These are phyloP conservation scores for Tichodroma muraria DNA, from an alignment of 2,113 vertebrate species.

Conservation along the genomic window DNA sequence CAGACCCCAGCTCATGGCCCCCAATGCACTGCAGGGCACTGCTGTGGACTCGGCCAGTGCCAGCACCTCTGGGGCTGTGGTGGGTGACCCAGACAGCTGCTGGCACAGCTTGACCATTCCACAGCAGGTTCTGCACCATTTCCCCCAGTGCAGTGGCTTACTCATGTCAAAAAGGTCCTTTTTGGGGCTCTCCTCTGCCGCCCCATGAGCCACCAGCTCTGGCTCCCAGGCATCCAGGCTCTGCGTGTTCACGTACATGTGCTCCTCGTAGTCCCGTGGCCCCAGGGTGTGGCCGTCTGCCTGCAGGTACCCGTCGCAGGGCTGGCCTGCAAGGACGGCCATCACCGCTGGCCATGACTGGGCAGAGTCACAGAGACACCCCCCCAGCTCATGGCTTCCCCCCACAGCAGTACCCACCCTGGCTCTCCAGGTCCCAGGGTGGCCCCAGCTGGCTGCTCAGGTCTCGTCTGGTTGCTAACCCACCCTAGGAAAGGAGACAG, in stretches of 20 bases:
- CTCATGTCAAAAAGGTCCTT: slow-evolving; percentile 98
- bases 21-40: neutral
- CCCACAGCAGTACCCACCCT: neutral
- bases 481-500: slow-evolving; percentile 58
- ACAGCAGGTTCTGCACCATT: neutral
- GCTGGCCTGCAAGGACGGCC: slow-evolving; percentile 11
- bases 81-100: accelerated
- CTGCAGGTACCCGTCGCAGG: slow-evolving; percentile 85
- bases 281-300: slow-evolving; percentile 76
- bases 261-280: slow-evolving; percentile 85
- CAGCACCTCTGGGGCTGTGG: accelerated
- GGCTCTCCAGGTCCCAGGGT: slow-evolving; percentile 77
- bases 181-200: slow-evolving; percentile 79
- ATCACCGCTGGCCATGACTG: neutral
- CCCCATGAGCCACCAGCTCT: neutral
- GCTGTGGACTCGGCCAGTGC: neutral
- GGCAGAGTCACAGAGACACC: neutral
- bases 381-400: accelerated
- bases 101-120: neutral
- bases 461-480: slow-evolving; percentile 72
- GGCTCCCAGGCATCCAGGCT: slow-evolving; percentile 74
- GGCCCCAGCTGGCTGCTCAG: slow-evolving; percentile 48
- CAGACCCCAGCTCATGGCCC: accelerated
- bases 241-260: slow-evolving; percentile 94
- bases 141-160: slow-evolving; percentile 49